phyloP scores from a whole-genome alignment of 2,888 invertebrate genomes.

The Sacculina carcini region DNA sequence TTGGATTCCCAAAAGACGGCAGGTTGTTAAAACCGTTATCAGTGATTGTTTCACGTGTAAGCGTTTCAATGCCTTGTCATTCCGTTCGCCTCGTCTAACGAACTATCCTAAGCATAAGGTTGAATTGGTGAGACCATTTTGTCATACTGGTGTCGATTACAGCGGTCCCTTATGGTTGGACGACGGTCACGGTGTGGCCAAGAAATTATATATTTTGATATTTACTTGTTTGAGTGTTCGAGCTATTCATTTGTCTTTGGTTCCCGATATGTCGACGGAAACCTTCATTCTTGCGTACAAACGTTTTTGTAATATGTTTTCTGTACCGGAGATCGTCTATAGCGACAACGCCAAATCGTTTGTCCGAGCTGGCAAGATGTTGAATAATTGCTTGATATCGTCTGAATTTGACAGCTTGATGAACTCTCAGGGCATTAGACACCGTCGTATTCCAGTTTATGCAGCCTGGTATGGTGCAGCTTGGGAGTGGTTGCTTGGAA shows the following conservation, averaged over 20 bases:
- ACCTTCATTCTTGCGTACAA: background rate
- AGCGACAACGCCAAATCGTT: slow-evolving; percentile 1
- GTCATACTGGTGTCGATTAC: background rate
- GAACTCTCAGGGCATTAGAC: background rate
- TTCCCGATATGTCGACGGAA: background rate
- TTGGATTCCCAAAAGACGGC: background rate
- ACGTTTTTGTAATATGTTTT: background rate
- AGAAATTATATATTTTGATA: background rate
- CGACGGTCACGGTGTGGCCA: background rate
- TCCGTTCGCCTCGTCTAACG: background rate
- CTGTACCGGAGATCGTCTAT: background rate
- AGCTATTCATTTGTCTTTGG: slow-evolving; percentile 1
- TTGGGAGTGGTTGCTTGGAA: slow-evolving; percentile 2
- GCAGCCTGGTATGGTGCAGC: background rate
- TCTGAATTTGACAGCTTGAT: background rate
- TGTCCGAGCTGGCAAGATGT: background rate
- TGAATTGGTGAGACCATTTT: background rate
- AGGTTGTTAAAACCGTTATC: background rate
- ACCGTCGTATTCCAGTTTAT: background rate
- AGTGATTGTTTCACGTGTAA: slow-evolving; percentile 1
- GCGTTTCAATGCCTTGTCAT: background rate
- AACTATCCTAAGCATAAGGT: background rate
- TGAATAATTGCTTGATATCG: background rate
- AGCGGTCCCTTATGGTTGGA: background rate
- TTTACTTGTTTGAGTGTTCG: background rate